Base-by-base conservation (phyloP, 2,113 vertebrate species). In the Lates calcarifer region DNA sequence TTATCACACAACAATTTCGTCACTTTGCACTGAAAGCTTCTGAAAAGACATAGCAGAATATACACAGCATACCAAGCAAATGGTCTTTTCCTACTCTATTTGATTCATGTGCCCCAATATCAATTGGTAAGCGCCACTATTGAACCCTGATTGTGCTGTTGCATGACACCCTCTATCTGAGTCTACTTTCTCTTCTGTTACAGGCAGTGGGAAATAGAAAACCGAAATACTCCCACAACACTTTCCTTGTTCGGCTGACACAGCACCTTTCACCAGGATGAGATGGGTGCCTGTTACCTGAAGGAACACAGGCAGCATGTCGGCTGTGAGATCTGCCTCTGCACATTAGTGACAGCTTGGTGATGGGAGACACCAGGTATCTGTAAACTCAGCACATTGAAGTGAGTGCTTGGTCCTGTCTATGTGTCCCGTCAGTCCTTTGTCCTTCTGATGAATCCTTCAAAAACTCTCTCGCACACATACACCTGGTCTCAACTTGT, bases 251-350 rank as follows among this genome's bases (percentile, higher is more conserved):
- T 69, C 4, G 9, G 80, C 86, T 90, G 86, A 90, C 79, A 35
- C 82, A 81, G 90, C 84, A 83, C 6, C 72, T 81, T 65, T 82
- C 68, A 53, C 80, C 81, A 24, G 18, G 69, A 82, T 60, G 77
- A 76, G 84, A 76, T 76, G 47, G 53, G 35, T 56, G 28, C 9
- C 15, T 11, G 55, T 67, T 67, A 74, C 70, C 77, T 77, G 74
- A 26, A 81, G 73, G 74, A 64, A 28, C 49, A 51, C n/a, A 47
- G 83, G 77, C 62, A 64, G 58, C 26, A n/a, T 49, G 56, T 74
- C 15, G 2, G 33, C 81, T 35, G 61, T 51, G 60, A 83, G 65
- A 81, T 74, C 49, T 79, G 79, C 29, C 64, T 60, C 60, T 63
- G 75, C 33, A 53, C 66, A 67, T 86, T 66, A 77, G 72, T 74